These are phyloP conservation scores for Alouatta palliata DNA, from an alignment of 2,113 vertebrate genomes.

Conservation along the genomic window DNA sequence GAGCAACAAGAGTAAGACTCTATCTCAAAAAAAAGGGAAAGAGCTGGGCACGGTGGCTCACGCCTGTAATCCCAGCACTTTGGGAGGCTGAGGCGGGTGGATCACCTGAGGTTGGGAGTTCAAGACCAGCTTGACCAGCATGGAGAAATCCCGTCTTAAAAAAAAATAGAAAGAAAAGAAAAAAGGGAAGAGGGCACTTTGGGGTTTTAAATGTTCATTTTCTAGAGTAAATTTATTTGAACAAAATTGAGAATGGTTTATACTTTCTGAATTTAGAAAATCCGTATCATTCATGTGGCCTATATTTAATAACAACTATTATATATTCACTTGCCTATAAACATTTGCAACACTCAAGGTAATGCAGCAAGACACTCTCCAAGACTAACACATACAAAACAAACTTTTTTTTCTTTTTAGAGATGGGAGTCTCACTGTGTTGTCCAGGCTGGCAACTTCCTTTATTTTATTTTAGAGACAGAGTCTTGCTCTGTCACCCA, in stretches of 20 bases:
- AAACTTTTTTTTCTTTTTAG: no score
- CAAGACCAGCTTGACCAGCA: no score
- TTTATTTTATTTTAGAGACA: background rate
- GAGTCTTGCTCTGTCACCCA: no score
- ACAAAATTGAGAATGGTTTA: background rate
- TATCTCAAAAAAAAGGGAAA: background rate
- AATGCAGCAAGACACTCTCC: background rate
- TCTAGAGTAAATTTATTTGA: background rate
- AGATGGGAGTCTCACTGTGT: background rate
- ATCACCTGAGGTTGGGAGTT: no score
- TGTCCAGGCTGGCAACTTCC: background rate
- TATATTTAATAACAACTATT: background rate
- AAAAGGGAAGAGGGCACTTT: background rate
- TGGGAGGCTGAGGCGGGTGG: no score
- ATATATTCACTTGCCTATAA: background rate
- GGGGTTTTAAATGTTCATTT: background rate
- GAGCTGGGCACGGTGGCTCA: no score
- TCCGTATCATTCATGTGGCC: background rate
- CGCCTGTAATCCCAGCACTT: no score
- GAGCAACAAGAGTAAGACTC: background rate
- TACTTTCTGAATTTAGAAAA: slow-evolving; percentile 2
- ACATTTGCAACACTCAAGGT: background rate
- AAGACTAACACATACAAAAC: background rate
- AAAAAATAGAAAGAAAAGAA: background rate
- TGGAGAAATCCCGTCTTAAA: no score